Conservation (phyloP, 2,888 invertebrate genomes). For the Leucophora obtusa region DNA sequence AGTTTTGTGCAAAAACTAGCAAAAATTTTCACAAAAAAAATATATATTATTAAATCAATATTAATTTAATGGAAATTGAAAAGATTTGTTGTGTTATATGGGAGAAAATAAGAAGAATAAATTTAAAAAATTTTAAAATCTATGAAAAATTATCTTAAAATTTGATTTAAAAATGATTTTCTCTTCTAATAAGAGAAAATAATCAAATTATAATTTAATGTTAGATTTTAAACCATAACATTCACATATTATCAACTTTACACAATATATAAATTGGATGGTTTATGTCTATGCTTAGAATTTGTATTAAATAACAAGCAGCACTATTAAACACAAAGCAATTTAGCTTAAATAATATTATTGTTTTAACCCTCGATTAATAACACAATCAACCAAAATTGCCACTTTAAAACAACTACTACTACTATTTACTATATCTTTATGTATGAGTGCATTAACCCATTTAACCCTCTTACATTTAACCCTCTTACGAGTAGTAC, state of each 20-base stretch:
- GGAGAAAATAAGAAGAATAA: too few species aligned
- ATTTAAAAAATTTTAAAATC: too few species aligned
- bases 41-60: background rate
- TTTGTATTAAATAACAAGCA: background rate
- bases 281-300: background rate
- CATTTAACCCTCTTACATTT: conserved; percentile 2
- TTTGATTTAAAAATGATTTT: too few species aligned
- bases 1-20: background rate
- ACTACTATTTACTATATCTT: too few species aligned
- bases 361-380: conserved; percentile 41
- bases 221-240: background rate
- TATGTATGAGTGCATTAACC: background rate
- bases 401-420: conserved; percentile 32
- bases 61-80: too few species aligned
- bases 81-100: too few species aligned
- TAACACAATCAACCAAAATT: conserved; percentile 40
- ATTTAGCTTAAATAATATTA: conserved; percentile 48
- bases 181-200: too few species aligned
- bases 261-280: background rate
- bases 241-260: background rate
- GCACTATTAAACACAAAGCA: background rate
- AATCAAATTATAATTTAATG: background rate
- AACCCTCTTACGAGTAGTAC: background rate
- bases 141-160: too few species aligned
- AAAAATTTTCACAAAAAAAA: background rate